Base-by-base conservation (phyloP, 2,888 invertebrate species). In the Orthonevra nobilis region DNA sequence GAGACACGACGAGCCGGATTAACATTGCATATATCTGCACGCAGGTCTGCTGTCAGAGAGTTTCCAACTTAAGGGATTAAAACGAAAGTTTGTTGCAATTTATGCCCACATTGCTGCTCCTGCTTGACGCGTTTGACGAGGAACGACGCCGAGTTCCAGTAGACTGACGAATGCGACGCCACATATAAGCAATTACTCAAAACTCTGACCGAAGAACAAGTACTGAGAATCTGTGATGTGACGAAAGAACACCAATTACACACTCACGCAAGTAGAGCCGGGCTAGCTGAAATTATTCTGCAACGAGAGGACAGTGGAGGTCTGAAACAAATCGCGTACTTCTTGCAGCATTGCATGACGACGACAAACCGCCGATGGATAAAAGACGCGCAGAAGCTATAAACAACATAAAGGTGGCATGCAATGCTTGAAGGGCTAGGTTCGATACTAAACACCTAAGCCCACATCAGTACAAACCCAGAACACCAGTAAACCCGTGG, bases 1-100 rank as follows among this genome's bases (percentile, higher is more conserved):
- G n/a, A n/a, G n/a, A n/a, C n/a, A n/a, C n/a, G n/a, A n/a, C n/a
- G n/a, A n/a, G n/a, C 54, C 10, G 81, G 75, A 0, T 7, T 83
- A 14, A 83, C 83, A 2, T 36, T 83, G 17, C 23, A 82, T 23
- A 10, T 72, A 10, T 61, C 70, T 0, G 82, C 81, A 84, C 84
- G 83, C 61, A 81, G 83, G 0, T 54, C 54, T 19, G 83, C 83
- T 0, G 52, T 86, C 9, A 14, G 56, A 9, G 68, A 83, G 7
- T 81, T 84, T 23, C 75, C 83, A 2, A 20, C 40, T 1, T 84
- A 85, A 6, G 0, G 73, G 81, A 0, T 86, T 83, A 54, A 85
- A 85, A 38, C 52, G 85, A 2, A 85, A 84, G 60, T 86, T 83
- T 54, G 82, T 85, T 1, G 75, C 28, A 9, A 44, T 61, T 61